Evolutionary conservation across 2,113 vertebrate species (phyloP).

Genomic region (Bufo bufo): DNA sequence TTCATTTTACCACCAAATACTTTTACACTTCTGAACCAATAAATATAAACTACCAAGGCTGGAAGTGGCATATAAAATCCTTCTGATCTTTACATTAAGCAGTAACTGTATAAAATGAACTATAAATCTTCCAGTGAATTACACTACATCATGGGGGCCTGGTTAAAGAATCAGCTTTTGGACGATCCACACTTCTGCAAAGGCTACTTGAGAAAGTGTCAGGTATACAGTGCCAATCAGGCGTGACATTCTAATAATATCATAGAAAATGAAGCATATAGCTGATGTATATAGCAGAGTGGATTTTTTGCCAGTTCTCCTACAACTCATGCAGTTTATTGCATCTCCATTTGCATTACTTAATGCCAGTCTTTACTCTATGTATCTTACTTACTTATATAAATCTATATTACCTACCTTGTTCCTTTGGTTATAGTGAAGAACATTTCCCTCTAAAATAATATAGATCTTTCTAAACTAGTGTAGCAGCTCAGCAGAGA

Average conservation of each 20-base stretch:
- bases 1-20: conserved; percentile 68
- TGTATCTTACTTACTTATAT: no score
- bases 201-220: neutral
- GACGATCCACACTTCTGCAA: neutral
- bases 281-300: neutral
- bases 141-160: neutral
- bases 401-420: no score
- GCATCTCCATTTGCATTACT: neutral
- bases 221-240: neutral
- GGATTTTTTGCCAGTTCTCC: neutral
- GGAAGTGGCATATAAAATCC: conserved; percentile 33
- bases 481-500: no score
- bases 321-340: neutral
- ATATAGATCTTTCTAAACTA: no score
- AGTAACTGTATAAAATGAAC: neutral
- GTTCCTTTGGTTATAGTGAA: no score
- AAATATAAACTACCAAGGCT: conserved; percentile 63
- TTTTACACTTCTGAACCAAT: conserved; percentile 66
- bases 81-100: fast-evolving
- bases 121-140: fast-evolving
- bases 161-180: neutral
- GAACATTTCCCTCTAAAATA: no score
- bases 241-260: neutral
- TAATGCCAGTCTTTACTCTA: neutral
- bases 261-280: neutral